Evolutionary conservation across 2,113 vertebrate genomes (phyloP), one percentile per base, ranked within the genome.

Genomic region (Riparia riparia): DNA sequence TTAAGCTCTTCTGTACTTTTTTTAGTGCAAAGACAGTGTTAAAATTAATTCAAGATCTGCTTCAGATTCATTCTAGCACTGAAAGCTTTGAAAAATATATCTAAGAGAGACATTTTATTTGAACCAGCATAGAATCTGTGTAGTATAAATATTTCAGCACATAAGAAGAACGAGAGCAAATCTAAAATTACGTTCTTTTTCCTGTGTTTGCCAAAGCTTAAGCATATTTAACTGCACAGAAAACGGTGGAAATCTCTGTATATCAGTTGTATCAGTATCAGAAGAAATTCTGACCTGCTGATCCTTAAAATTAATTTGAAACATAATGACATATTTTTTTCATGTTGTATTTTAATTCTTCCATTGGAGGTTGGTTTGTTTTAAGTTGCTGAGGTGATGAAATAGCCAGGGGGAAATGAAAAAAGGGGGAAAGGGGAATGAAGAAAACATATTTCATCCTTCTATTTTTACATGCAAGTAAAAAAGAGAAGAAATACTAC

Each of bases 71-170:
- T 91, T 86, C 37, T 68, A 78, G 17, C 72, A 49, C 65, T 66
- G 51, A 86, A 86, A 86, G 56, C 60, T 94, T 93, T 92, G 80
- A 92, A 90, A 89, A 93, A 68, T 72, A 82, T 72, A 65, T 88
- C 21, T 0, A 0, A 91, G 69, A 90, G 57, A 92, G 57, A 74
- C 4, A 22, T 81, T 74, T 86, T 92, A 65, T 92, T 60, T 91
- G 81, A 94, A 93, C 37, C 45, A 92, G 61, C 53, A 65, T 72
- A 82, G 82, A 89, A 91, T 89, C 66, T 74, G 25, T 84, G 61
- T 84, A 71, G 29, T 72, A 94, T 94, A 94, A 97, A 95, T 95
- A 95, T 87, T 97, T 89, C 89, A 93, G 53, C 57, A 87, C 28
- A 57, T 51, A 74, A 78, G 82, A 80, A 60, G 70, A 95, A 32